Evolutionary conservation across 53 echinoderm and acorn worm genomes (phyloP), one percentile per base, ranked within the genome.

Genomic region (Hippasteria phrygiana): DNA sequence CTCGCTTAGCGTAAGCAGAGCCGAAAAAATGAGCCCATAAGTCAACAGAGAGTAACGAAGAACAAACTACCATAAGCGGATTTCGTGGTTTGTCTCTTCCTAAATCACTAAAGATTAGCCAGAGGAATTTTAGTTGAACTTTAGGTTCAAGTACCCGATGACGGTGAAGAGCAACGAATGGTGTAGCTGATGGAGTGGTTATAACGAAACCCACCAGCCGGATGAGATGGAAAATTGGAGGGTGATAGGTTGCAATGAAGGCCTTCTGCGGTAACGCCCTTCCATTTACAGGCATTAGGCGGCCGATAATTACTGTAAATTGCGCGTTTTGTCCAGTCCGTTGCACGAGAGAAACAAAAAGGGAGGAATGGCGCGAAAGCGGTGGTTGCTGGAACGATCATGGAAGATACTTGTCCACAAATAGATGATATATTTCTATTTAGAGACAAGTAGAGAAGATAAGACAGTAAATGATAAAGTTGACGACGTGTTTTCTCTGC

Each of bases 201-300:
- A 13, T 34, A 51, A 53, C 54, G 13, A 38, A 16, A 34, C 41
- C 9, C 32, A 67, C 22, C 11, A 45, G 26, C 24, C 50, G 47
- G 46, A 29, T 20, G 31, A 48, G 45, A 47, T 29, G 32, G 75
- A 12, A n/a, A 16, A 78, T 53, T 78, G 55, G 41, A 40, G 62
- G 62, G 62, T 62, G 80, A 80, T 80, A 42, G 39, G 24, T 41
- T 22, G 80, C 3, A 29, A 38, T 42, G 62, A 27, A 20, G 31
- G 24, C 22, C 43, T 62, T 42, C 24, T 62, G 80, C 59, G 3
- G 80, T 42, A 17, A 80, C 45, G 43, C 80, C 36, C 45, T 41
- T 62, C 12, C 39, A 5, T 40, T 80, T 42, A 59, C 80, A 80
- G 34, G 40, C 80, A 80, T 80, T 80, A 80, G 40, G 62, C 62